Evolutionary conservation across 2,113 vertebrate genomes (phyloP), one percentile per base, ranked within the genome.

Genomic region (Paracanthobrama guichenoti): DNA sequence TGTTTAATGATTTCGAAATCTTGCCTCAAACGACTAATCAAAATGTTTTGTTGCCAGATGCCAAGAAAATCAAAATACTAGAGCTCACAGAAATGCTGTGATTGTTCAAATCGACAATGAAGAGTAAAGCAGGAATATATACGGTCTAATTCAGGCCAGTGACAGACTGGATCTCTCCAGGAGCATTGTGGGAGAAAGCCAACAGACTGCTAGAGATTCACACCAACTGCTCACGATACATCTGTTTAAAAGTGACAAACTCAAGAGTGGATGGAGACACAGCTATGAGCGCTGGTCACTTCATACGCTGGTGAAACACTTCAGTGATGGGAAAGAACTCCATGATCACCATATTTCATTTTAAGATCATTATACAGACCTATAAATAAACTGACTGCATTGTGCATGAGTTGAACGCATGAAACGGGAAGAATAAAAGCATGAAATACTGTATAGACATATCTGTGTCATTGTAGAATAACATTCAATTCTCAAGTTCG

Each of bases 91-190:
- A 16, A 53, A 22, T 22, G 18, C 53, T 55, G 53, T 20, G 16
- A 53, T 35, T 66, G 62, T 26, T 74, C 28, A 46, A 72, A 72
- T 11, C 22, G 6, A 11, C 12, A 6, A 3, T 7, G 46, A 75
- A 50, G 46, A 75, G 2, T 14, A 59, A 39, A 39, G 53, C 28
- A 39, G 50, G 50, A 72, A 12, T 46, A 4, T 46, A 46, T 46
- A n/a, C n/a, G 20, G 11, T 22, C 3, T 42, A n/a, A 57, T 13
- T 28, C 31, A 2, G 5, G 31, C 4, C 24, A 35, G 26, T 4
- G 81, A 59, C 81, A 55, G 67, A 73, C 67, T 60, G 53, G 53
- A 55, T 82, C 20, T 82, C 66, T 13, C 22, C 67, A 60, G 20
- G 81, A 59, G 2, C 35, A 24, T n/a, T 53, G 48, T 35, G 24